Conservation (phyloP, 2,113 vertebrate species). For the Vulpes lagopus region DNA sequence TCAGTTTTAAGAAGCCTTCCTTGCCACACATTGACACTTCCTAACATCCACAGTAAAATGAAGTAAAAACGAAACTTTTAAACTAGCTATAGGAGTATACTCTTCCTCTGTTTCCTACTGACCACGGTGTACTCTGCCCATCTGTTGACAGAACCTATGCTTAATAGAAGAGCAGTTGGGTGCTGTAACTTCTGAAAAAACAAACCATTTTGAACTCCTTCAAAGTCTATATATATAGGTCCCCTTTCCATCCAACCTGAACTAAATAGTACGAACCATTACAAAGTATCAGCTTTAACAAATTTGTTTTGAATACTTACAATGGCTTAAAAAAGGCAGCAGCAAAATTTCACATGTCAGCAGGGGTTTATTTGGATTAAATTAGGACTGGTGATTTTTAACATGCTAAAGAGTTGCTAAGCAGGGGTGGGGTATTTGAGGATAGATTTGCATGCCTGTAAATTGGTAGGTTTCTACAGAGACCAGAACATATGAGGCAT, state of each 20-base stretch:
- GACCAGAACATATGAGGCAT: neutral
- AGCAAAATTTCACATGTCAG: neutral
- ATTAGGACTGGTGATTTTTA: neutral
- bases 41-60: neutral
- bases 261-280: neutral
- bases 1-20: neutral
- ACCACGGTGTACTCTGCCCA: neutral
- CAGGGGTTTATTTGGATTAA: slow-evolving; percentile 9
- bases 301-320: neutral
- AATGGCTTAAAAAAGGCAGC: neutral
- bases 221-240: neutral
- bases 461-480: neutral
- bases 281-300: neutral
- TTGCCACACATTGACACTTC: neutral
- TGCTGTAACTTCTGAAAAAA: neutral
- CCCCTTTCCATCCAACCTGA: neutral
- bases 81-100: neutral
- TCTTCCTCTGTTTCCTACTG: neutral
- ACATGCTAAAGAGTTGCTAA: neutral
- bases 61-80: neutral
- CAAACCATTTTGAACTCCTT: neutral
- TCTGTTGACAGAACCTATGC: neutral
- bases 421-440: neutral
- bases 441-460: neutral
- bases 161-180: neutral